Conservation (phyloP, 2,113 vertebrate genomes). For the Sebastes schlegelii region DNA sequence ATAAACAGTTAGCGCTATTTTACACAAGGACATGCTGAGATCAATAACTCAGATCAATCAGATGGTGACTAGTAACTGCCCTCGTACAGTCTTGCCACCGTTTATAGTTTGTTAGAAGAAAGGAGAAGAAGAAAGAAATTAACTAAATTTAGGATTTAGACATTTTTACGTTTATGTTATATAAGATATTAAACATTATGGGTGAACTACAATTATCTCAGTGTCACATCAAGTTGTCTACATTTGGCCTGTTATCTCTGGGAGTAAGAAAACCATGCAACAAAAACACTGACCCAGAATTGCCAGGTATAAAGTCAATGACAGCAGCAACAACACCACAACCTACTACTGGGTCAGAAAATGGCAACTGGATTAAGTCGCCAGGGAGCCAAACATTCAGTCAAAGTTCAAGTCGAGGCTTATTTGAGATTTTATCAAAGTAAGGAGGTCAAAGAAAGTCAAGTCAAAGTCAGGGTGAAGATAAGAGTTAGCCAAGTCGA, state of each 20-base stretch:
- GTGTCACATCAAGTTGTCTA: neutral
- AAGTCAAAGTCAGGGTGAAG: constrained; percentile 6
- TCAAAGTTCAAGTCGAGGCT: neutral
- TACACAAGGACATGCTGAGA: too few relatives aligned
- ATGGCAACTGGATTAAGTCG: neutral
- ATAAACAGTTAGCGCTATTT: too few relatives aligned
- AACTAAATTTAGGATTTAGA: neutral
- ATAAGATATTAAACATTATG: neutral
- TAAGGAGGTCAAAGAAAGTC: constrained; percentile 22
- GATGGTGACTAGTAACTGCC: too few relatives aligned
- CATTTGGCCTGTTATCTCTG: neutral
- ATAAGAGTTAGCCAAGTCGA: neutral
- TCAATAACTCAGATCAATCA: too few relatives aligned
- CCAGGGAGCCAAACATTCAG: neutral
- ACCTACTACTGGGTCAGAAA: neutral
- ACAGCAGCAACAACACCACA: neutral
- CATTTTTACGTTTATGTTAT: neutral
- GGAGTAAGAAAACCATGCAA: neutral
- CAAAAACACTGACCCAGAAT: neutral
- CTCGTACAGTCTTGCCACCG: too few relatives aligned
- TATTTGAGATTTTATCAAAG: neutral
- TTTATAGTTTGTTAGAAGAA: neutral
- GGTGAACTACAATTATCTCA: neutral
- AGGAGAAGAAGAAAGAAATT: neutral
- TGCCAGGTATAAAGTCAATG: neutral